These are phyloP conservation scores for Aurelia aurita complex sp. Pacific DNA, from an alignment of 30 jellyfish, hydroid and myxozoan genomes.

Conservation along the genomic window DNA sequence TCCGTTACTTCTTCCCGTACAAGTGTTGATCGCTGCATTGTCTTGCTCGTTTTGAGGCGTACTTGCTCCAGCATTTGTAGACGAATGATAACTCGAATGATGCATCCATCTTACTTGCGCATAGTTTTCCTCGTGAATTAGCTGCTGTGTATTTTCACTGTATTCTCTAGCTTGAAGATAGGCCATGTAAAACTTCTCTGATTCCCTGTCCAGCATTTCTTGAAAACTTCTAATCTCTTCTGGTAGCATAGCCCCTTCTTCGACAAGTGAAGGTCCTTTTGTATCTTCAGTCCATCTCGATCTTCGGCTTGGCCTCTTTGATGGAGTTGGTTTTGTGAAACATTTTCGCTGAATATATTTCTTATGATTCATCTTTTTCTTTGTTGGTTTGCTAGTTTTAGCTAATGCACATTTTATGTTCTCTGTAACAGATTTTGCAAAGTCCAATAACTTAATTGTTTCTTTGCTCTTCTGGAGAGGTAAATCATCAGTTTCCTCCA, in stretches of 20 bases:
- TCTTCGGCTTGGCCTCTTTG: not conserved
- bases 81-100: too few relatives aligned
- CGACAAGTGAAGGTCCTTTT: not conserved
- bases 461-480: slow-evolving; percentile 6
- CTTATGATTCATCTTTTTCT: slow-evolving; percentile 36
- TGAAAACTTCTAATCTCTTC: slow-evolving; percentile 29
- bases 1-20: slow-evolving; percentile 2
- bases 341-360: slow-evolving; percentile 44
- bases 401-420: slow-evolving; percentile 43
- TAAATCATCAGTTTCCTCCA: not conserved
- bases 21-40: not conserved
- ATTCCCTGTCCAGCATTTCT: slow-evolving; percentile 39
- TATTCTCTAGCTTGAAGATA: slow-evolving; percentile 14
- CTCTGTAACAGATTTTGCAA: slow-evolving; percentile 47
- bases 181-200: slow-evolving; percentile 23
- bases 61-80: too few relatives aligned
- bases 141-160: not conserved
- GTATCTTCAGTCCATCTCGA: not conserved
- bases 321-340: slow-evolving; percentile 25
- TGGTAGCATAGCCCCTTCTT: not conserved
- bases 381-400: slow-evolving; percentile 30
- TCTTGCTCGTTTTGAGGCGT: not conserved
- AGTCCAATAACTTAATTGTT: slow-evolving; percentile 29
- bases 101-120: not conserved
- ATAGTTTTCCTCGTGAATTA: not conserved